These are phyloP conservation scores for Cheilosia soror DNA, from an alignment of 2,888 invertebrate genomes.

Conservation along the genomic window DNA sequence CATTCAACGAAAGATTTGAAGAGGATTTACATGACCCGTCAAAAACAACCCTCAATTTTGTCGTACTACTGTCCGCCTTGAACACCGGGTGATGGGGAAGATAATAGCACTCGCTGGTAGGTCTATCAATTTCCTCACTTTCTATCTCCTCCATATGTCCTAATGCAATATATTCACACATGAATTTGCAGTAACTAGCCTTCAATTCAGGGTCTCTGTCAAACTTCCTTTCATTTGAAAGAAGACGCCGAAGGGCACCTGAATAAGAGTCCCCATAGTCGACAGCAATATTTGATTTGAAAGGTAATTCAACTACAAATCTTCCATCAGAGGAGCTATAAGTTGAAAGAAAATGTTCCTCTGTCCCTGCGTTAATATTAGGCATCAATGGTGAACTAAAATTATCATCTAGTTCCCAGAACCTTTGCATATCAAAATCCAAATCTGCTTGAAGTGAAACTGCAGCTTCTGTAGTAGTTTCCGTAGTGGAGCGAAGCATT, in stretches of 20 bases:
- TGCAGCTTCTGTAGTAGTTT: too few species aligned
- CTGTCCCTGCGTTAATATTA: neutral
- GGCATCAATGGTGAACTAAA: neutral
- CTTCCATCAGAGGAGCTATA: neutral
- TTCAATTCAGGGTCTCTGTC: too few species aligned
- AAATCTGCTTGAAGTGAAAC: neutral
- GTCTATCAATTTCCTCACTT: neutral
- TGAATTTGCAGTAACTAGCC: too few species aligned
- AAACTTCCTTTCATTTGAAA: too few species aligned
- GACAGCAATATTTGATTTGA: too few species aligned
- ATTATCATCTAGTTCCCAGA: neutral
- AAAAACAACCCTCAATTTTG: constrained; percentile 69
- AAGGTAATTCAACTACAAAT: too few species aligned
- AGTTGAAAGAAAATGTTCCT: neutral
- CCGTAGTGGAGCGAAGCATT: too few species aligned
- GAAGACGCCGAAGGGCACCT: too few species aligned
- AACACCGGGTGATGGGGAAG: neutral
- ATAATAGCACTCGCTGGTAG: neutral
- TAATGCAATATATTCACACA: too few species aligned
- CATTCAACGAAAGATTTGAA: constrained; percentile 58
- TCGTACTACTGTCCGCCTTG: too few species aligned
- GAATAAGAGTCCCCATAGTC: too few species aligned
- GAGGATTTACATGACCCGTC: constrained; percentile 60
- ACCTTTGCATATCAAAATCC: neutral
- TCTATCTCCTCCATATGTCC: neutral